Percentiles rank a stretch among this genome's conserved stretches.
These are phyloP conservation scores for Hucho hucho DNA, from an alignment of 2,113 vertebrate species.

Conservation along the genomic window DNA sequence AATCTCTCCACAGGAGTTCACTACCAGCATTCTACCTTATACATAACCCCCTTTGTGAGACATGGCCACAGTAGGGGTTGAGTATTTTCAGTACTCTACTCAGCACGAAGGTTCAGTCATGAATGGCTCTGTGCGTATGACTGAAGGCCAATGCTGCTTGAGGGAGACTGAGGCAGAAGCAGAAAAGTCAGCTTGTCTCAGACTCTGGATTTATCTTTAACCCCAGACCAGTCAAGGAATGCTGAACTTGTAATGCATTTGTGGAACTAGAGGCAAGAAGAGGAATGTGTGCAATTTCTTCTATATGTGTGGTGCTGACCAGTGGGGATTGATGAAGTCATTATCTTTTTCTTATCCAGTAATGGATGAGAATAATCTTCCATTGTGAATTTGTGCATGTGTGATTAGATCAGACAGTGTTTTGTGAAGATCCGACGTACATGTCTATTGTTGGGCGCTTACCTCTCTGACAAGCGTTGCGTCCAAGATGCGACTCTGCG, in stretches of 20 bases:
- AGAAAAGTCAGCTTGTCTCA: background rate
- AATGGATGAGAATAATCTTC: no score
- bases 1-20: no score
- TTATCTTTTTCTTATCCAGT: no score
- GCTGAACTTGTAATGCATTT: background rate
- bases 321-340: no score
- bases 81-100: no score
- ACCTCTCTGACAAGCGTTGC: conserved; percentile 70
- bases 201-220: background rate
- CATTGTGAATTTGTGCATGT: background rate
- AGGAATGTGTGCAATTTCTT: background rate
- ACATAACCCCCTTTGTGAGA: no score
- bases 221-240: background rate
- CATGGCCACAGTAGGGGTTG: no score
- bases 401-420: background rate
- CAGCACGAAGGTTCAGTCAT: no score
- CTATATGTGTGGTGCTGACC: background rate
- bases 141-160: background rate
- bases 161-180: background rate
- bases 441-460: conserved; percentile 17
- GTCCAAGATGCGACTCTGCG: conserved; percentile 69
- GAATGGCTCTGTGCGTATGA: background rate
- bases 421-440: background rate
- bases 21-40: no score
- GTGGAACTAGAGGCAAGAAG: background rate